phyloP scores from a whole-genome alignment of 92 coral and sea anemone genomes.

The Parazoanthus darwini region DNA sequence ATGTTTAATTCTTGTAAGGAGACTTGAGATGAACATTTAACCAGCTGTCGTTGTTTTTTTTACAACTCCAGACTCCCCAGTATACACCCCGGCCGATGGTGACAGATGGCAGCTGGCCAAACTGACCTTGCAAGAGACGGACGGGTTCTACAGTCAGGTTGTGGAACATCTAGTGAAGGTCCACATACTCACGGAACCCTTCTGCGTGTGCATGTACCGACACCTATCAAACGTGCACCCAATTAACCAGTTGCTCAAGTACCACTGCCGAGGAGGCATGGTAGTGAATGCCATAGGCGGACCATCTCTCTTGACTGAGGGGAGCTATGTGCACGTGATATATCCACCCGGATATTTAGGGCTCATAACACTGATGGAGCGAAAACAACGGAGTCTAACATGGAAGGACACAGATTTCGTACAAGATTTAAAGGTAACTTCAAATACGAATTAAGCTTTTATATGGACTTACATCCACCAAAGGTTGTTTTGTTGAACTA shows the following conservation, averaged over 20 bases:
- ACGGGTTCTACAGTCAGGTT: constrained; percentile 48
- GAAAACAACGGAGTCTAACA: constrained; percentile 51
- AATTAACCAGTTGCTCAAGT: constrained; percentile 57
- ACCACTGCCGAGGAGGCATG: constrained; percentile 63
- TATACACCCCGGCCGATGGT: constrained; percentile 51
- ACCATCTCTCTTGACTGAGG: constrained; percentile 54
- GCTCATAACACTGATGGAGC: constrained; percentile 48
- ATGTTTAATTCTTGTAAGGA: too few relatives aligned
- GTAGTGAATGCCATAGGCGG: constrained; percentile 63
- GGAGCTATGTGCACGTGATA: constrained; percentile 64
- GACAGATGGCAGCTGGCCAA: constrained; percentile 67
- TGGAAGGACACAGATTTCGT: constrained; percentile 87
- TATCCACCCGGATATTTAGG: constrained; percentile 78
- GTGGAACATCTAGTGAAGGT: constrained; percentile 67
- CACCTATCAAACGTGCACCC: constrained; percentile 61
- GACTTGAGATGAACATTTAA: too few relatives aligned
- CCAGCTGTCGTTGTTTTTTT: not conserved
- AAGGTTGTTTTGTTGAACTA: not conserved
- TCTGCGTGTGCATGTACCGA: constrained; percentile 65
- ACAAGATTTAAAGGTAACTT: constrained; percentile 60
- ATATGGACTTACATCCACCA: not conserved
- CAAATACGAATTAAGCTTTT: not conserved
- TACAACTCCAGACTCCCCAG: constrained; percentile 48
- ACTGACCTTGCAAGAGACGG: constrained; percentile 56
- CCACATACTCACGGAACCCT: constrained; percentile 61